phyloP scores from a whole-genome alignment of 2,888 invertebrate genomes.

The Carpatolechia fugitivella region DNA sequence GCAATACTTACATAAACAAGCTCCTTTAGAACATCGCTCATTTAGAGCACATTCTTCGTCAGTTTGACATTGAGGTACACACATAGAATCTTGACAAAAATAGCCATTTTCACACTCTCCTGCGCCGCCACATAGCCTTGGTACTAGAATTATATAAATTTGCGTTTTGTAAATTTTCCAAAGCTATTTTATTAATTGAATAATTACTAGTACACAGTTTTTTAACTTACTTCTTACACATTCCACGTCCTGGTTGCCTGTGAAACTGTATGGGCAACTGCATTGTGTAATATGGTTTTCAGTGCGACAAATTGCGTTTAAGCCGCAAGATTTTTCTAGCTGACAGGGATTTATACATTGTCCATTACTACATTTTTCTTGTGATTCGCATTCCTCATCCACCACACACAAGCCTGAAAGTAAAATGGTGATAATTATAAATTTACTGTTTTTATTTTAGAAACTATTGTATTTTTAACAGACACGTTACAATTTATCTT shows the following conservation, averaged over 20 bases:
- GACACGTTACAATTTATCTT: slow-evolving; percentile 28
- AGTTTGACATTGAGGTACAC: slow-evolving; percentile 85
- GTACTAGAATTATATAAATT: slow-evolving; percentile 75
- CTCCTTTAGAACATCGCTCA: slow-evolving; percentile 90
- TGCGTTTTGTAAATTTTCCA: too few species aligned
- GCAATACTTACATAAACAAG: slow-evolving; percentile 85
- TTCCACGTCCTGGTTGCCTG: slow-evolving; percentile 90
- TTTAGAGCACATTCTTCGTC: slow-evolving; percentile 93
- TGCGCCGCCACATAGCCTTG: slow-evolving; percentile 84
- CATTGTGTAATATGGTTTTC: slow-evolving; percentile 88
- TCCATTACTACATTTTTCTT: slow-evolving; percentile 89
- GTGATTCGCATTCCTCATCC: slow-evolving; percentile 87
- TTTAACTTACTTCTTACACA: slow-evolving; percentile 87
- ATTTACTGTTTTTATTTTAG: neutral
- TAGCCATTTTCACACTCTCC: slow-evolving; percentile 86
- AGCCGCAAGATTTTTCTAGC: slow-evolving; percentile 87
- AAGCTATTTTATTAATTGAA: too few species aligned
- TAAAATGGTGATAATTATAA: neutral
- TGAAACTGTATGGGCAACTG: slow-evolving; percentile 90
- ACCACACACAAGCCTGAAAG: slow-evolving; percentile 85
- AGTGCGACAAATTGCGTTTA: slow-evolving; percentile 88
- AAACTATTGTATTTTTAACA: neutral
- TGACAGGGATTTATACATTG: slow-evolving; percentile 91
- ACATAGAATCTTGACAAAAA: slow-evolving; percentile 89
- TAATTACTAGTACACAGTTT: neutral